These are phyloP conservation scores for Eurois occulta DNA, from an alignment of 2,888 invertebrate species.

Conservation along the genomic window DNA sequence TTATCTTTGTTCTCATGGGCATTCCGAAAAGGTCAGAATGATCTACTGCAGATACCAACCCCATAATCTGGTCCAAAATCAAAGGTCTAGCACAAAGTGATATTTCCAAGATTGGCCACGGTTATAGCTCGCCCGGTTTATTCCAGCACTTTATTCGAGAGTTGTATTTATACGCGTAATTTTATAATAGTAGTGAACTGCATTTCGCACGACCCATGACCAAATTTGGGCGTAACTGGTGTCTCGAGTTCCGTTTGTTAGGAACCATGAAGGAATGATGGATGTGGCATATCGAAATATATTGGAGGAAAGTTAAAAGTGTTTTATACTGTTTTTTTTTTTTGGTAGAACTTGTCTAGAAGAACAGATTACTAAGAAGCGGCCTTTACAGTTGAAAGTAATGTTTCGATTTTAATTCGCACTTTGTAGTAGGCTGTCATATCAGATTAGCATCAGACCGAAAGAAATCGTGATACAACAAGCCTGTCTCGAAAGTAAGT, in stretches of 20 bases:
- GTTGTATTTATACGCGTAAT: constrained; percentile 46
- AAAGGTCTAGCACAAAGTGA: constrained; percentile 44
- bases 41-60: constrained; percentile 22
- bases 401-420: constrained; percentile 5
- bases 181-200: constrained; percentile 55
- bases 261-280: constrained; percentile 26
- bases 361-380: neutral
- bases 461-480: constrained; percentile 16
- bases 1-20: constrained; percentile 48
- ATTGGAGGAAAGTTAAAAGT: neutral
- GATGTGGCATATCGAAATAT: constrained; percentile 46
- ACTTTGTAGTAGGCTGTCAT: neutral
- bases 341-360: neutral
- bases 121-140: constrained; percentile 21
- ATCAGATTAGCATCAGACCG: constrained; percentile 31
- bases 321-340: neutral
- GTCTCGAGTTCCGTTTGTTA: constrained; percentile 48
- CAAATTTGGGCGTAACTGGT: constrained; percentile 69
- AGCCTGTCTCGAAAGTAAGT: constrained; percentile 15
- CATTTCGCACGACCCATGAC: constrained; percentile 63
- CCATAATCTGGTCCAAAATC: constrained; percentile 42
- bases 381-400: neutral
- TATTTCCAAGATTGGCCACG: constrained; percentile 52
- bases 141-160: constrained; percentile 30
- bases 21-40: constrained; percentile 46